Evolutionary conservation across 2,888 invertebrate genomes (phyloP), one percentile per base, ranked within the genome.

Genomic region (Phaonia tiefii): DNA sequence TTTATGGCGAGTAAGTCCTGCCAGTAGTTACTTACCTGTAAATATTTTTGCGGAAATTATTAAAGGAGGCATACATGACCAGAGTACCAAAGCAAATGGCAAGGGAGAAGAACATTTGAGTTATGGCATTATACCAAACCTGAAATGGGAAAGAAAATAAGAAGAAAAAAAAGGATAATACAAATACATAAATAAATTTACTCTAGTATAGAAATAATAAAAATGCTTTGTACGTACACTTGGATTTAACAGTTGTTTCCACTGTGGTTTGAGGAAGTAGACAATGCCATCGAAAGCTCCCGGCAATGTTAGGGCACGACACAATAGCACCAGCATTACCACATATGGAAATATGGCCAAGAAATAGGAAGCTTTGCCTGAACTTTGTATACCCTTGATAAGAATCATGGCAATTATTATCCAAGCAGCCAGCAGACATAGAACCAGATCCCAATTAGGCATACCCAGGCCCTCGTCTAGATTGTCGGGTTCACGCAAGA

Each of bases 261-360:
- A 95, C 82, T 93, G 91, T 0, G 95, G 95, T 80, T 91, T 92
- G 51, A 95, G 88, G 86, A 95, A 94, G 89, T 92, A 94, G 0
- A 92, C 85, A 51, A 94, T 92, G 2, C 94, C 95, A 74, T 93
- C 88, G 26, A 89, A 85, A 7, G 95, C 93, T 1, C 94, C 94
- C 0, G 92, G 92, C 70, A 94, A 85, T 0, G 93, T 93, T 4
- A 92, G 87, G 0, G 94, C 92, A 69, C 93, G 89, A 54, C 92
- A 89, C 54, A 95, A 88, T 60, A 95, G 89, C 51, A 92, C 91
- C 42, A 93, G 85, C 89, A 95, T 92, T 42, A 95, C 92, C 49
- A 93, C 87, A 86, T 94, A 94, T 0, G 95, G 94, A 85, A 94
- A 94, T 8, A 94, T 89, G 0, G 95, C 95, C 13, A 95, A 92